Conservation (phyloP, 1,140 invertebrate species). For the Halyomorpha halys region DNA sequence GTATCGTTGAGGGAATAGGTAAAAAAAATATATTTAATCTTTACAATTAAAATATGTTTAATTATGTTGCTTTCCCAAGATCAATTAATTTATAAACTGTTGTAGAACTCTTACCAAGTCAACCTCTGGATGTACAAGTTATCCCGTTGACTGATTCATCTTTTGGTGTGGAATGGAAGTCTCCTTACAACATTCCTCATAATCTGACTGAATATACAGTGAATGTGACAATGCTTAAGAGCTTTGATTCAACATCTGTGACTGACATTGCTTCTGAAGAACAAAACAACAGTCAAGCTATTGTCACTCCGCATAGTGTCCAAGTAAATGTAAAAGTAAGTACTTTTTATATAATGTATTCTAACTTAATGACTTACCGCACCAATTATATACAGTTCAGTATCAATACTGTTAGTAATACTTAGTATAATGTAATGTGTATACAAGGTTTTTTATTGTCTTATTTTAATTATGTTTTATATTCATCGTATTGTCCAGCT, state of each 20-base stretch:
- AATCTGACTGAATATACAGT: constrained; percentile 55
- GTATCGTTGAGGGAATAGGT: constrained; percentile 70
- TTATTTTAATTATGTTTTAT: no score
- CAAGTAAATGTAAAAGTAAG: constrained; percentile 34
- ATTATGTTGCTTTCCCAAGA: not conserved
- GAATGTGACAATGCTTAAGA: constrained; percentile 56
- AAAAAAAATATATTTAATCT: constrained; percentile 29
- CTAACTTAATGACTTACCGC: no score
- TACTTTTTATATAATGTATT: not conserved
- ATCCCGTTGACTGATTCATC: constrained; percentile 56
- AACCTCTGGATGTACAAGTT: constrained; percentile 55
- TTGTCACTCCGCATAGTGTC: constrained; percentile 32
- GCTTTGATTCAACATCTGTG: constrained; percentile 42
- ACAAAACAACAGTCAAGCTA: constrained; percentile 30
- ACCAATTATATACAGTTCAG: no score
- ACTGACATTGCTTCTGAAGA: not conserved
- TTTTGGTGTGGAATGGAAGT: constrained; percentile 55
- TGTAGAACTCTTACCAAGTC: constrained; percentile 58
- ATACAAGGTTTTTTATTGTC: no score
- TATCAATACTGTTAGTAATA: no score
- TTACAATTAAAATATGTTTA: not conserved
- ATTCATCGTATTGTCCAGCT: no score
- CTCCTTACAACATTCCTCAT: constrained; percentile 49
- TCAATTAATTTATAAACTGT: not conserved
- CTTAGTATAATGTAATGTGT: no score